Evolutionary conservation across 2,797 vertebrate species (phyloP).

Genomic region (Chelonia mydas): DNA sequence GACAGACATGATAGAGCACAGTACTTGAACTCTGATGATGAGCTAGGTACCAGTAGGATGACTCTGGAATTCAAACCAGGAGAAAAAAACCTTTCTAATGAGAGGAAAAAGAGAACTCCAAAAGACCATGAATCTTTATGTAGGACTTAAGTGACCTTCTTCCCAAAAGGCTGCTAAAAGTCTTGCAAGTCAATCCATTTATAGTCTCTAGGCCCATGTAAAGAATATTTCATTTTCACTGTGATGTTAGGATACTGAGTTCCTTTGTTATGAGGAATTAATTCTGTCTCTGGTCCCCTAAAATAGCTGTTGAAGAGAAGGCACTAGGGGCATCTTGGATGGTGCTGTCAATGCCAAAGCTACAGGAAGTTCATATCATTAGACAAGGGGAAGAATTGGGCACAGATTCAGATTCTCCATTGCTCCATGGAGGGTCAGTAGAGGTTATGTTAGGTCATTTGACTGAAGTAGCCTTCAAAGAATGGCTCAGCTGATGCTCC

Average conservation of each 20-base stretch:
- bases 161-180: neutral
- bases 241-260: neutral
- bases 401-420: neutral
- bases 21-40: neutral
- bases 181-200: neutral
- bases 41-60: neutral
- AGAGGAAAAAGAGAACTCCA: neutral
- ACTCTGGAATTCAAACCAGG: neutral
- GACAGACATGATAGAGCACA: neutral
- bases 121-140: neutral
- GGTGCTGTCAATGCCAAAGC: neutral
- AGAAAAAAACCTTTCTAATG: neutral
- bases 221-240: neutral
- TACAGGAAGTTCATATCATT: neutral
- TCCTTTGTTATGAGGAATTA: neutral
- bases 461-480: neutral
- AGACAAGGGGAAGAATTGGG: neutral
- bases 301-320: neutral
- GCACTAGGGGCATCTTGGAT: neutral
- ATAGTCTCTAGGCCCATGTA: neutral
- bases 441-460: neutral
- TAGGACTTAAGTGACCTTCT: neutral
- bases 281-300: neutral
- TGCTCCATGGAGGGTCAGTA: neutral
- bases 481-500: neutral